Base-by-base conservation (phyloP, 2,797 vertebrate genomes). In the Danio aesculapii region DNA sequence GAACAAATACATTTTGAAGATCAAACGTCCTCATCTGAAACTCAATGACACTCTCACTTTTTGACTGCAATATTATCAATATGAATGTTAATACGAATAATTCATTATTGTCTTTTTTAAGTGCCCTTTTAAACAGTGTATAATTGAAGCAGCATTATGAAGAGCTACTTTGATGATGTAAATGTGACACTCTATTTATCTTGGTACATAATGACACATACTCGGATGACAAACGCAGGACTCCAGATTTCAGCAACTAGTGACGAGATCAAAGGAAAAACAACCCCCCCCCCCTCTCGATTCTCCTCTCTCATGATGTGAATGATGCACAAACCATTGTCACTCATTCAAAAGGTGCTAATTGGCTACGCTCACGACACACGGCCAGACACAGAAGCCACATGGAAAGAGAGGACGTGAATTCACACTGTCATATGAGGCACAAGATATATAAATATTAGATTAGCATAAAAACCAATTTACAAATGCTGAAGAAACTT, bases 1-100 rank as follows among this genome's bases (percentile, higher is more conserved):
- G 78, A 49, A 62, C 75, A 84, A 76, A 84, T 81, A 87, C 77
- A 73, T 76, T 69, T 12, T 63, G 62, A 69, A 66, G n/a, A 78
- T 81, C 74, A 63, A 75, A 81, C 77, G 86, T 81, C 83, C 83
- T 84, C 82, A 91, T 92, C 88, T 89, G 86, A 89, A 69, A 92
- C 89, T 86, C 82, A 90, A 90, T 90, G 85, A 87, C 61, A 79
- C 86, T 88, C 89, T 88, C 83, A 79, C 84, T 6, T 57, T 30
- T 17, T 12, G 21, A 17, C 58, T 52, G 6, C 30, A 41, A 10
- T 5, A 53, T 43, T 55, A 43, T 43, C 12, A 0, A 43, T 43
- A 70, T 12, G 1, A 70, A 81, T 21, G 84, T 87, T 81, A n/a
- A n/a, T 77, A 79, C 80, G 83, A 83, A 91, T 88, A 88, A 86